Conservation (phyloP, 2,797 vertebrate species). For the Morelia viridis region DNA sequence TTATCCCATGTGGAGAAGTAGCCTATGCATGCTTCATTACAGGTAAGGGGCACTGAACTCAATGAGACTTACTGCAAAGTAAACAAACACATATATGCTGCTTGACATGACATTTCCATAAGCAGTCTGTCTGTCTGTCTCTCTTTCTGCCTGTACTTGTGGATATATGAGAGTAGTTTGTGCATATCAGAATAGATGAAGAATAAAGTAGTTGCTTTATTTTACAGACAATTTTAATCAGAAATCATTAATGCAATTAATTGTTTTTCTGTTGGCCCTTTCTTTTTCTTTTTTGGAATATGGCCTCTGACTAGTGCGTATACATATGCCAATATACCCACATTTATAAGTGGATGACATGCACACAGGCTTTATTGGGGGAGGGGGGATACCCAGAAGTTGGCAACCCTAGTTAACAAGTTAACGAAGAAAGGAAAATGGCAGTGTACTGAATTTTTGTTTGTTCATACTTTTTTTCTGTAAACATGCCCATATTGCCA, state of each 20-base stretch:
- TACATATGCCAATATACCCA: neutral
- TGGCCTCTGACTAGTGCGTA: neutral
- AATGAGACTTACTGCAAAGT: neutral
- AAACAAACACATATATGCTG: neutral
- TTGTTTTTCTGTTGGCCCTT: neutral
- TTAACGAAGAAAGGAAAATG: neutral
- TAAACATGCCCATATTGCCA: neutral
- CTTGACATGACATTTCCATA: neutral
- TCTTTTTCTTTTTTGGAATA: neutral
- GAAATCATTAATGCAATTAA: neutral
- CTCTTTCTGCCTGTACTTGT: neutral
- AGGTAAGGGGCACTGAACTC: neutral
- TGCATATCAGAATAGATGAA: neutral
- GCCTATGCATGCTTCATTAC: neutral
- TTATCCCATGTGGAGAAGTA: neutral
- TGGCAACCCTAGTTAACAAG: neutral
- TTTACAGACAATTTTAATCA: neutral
- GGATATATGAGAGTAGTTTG: neutral
- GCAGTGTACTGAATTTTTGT: neutral
- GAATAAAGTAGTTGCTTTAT: neutral
- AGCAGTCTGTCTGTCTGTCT: neutral
- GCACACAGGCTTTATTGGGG: neutral
- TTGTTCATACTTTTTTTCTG: neutral
- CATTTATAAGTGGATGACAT: neutral
- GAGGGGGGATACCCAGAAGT: neutral